These are phyloP conservation scores for Dolomedes plantarius DNA, from an alignment of 2,888 invertebrate species.

Conservation along the genomic window DNA sequence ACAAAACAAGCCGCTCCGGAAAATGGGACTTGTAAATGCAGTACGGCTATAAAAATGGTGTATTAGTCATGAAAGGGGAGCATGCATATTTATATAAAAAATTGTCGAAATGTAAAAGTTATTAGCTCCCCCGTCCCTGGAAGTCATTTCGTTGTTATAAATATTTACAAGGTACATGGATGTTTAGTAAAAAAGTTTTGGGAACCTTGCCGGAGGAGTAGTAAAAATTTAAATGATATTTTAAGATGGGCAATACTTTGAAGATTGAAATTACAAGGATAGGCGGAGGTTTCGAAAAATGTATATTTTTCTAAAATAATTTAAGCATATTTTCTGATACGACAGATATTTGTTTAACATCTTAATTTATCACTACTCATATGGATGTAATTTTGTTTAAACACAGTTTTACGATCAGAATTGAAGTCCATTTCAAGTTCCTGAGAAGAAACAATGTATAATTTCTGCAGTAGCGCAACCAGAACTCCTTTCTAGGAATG, in stretches of 20 bases:
- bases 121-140: constrained; percentile 13
- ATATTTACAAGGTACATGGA: constrained; percentile 18
- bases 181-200: not conserved
- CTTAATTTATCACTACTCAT: no score
- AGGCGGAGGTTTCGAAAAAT: no score
- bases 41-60: constrained; percentile 35
- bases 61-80: not conserved
- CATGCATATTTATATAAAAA: constrained; percentile 64
- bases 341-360: no score
- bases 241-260: not conserved
- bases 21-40: constrained; percentile 42
- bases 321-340: no score
- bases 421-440: no score
- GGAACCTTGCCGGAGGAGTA: not conserved
- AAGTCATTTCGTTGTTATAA: constrained; percentile 22
- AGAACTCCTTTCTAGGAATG: no score
- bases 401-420: no score
- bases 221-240: constrained; percentile 3
- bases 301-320: no score
- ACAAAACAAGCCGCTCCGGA: constrained; percentile 12
- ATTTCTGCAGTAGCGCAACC: no score
- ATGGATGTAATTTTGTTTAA: no score
- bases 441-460: no score
- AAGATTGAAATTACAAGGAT: no score
- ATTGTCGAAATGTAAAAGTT: constrained; percentile 41